Evolutionary conservation across 1,140 invertebrate species (phyloP), one percentile per base, ranked within the genome.

Genomic region (Drosophila micromelanica): DNA sequence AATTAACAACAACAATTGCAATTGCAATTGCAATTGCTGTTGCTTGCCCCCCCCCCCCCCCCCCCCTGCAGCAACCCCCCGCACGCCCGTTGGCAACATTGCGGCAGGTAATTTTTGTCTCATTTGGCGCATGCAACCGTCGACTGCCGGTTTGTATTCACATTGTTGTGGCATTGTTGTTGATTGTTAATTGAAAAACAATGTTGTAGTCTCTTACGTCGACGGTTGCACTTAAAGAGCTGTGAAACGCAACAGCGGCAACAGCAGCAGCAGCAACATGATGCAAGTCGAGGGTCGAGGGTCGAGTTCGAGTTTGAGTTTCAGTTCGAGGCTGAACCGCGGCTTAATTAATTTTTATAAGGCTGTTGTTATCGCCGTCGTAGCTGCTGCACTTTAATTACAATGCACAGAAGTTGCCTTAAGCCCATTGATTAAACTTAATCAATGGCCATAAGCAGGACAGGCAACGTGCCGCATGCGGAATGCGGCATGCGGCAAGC

Each of bases 111-210:
- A 86, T 86, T 86, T 87, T 86, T 87, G 78, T 79, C 71, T 78
- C 78, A 79, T 76, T 87, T 81, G 67, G 78, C 74, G 73, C 69
- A 61, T 80, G 73, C 75, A 85, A 81, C 77, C 77, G 80, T 86
- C 78, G 38, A 65, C 60, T 46, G 73, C 73, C 69, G 59, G 55
- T 59, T 60, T 60, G 60, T 71, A 54, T 37, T 17, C 42, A 45
- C 48, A 56, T 61, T 75, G 76, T 76, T 72, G 68, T 42, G 79
- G 84, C 84, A 82, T 78, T 87, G 82, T 87, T 87, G 82, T 79
- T 89, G 79, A 89, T 87, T 89, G 84, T 87, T 87, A 87, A 87
- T 87, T 87, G 84, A 87, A 87, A 87, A 87, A 87, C 84, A 87
- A 87, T 87, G 84, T 87, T 89, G 84, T 76, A 68, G 75, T 61